Evolutionary conservation across 2,888 invertebrate genomes (phyloP), one percentile per base, ranked within the genome.

Genomic region (Sisyra nigra): DNA sequence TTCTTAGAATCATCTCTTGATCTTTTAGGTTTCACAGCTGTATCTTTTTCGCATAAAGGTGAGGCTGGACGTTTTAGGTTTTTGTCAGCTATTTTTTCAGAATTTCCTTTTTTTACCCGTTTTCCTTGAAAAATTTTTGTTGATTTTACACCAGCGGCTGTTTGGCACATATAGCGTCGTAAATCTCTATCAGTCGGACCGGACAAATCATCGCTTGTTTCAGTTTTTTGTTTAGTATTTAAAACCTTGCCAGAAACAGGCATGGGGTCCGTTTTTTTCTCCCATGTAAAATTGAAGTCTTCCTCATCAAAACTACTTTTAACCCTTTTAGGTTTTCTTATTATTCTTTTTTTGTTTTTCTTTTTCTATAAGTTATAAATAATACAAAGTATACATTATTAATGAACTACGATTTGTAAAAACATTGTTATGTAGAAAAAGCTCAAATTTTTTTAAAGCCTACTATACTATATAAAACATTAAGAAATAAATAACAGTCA

Each of bases 251-350:
- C 36, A 10, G 5, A 13, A 13, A n/a, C n/a, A n/a, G n/a, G n/a
- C n/a, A n/a, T n/a, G n/a, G 18, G 11, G 6, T 15, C 19, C 4
- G n/a, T 38, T 17, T 17, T 11, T 11, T 38, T 14, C n/a, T 38
- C 17, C 38, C 38, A 38, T 3, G 17, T 38, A 38, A 38, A 38
- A 18, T 17, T 38, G 9, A 38, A 38, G 3, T 15, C 24, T 24
- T 24, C 24, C 24, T 24, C 24, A 5, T 24, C 24, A 3, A 7
- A 5, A 24, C 24, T 24, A 7, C 3, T 24, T 24, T 24, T 24
- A 7, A 7, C 24, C 7, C 5, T 7, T 24, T 24, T 24, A 3
- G 24, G 7, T 24, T 24, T 24, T 7, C 24, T 24, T 3, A 24
- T 24, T 24, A 24, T 24, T 7, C 24, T 24, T 24, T 24, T 24